Base-by-base conservation (phyloP, 2,113 vertebrate genomes). In the Cacatua alba region DNA sequence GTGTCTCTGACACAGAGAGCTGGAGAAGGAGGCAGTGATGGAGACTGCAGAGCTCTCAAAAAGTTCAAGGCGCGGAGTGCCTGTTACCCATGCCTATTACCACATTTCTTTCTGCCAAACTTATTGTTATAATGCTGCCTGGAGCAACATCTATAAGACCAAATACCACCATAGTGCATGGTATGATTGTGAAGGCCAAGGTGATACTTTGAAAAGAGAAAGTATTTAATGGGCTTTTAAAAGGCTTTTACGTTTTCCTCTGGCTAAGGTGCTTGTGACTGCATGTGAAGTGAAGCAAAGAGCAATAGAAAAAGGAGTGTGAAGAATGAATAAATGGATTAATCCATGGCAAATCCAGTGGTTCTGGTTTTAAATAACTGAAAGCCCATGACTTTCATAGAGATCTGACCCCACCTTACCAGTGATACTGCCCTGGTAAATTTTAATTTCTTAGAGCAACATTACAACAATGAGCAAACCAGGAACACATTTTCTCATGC, bases 351-450 rank as follows among this genome's bases (percentile, higher is more conserved):
- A 88, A 93, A 95, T 96, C 88, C 86, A 52, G 79, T 67, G 64
- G 88, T 94, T 95, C 79, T 83, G 90, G 90, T 90, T 83, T 81
- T 90, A 94, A 94, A 72, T 80, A 44, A 62, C 90, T 63, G 53
- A 92, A 90, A 90, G n/a, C 33, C 41, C 59, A 63, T 70, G 60
- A 82, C 37, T 86, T 69, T 85, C 74, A 37, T n/a, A 46, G 67
- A 69, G 37, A 57, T 48, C 49, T 31, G 43, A 25, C 41, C 68
- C 43, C 59, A 74, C 57, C 44, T 59, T 57, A 35, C 35, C 39
- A 75, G n/a, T 25, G 29, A 62, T 82, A 72, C 31, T 74, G 79
- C 49, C 71, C 77, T 72, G 52, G 63, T 93, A 77, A 90, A 57
- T 85, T 59, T 59, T 59, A 16, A 77, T 80, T 95, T 67, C 86